Conservation (phyloP, 2,888 invertebrate species). For the Tetragonisca angustula region DNA sequence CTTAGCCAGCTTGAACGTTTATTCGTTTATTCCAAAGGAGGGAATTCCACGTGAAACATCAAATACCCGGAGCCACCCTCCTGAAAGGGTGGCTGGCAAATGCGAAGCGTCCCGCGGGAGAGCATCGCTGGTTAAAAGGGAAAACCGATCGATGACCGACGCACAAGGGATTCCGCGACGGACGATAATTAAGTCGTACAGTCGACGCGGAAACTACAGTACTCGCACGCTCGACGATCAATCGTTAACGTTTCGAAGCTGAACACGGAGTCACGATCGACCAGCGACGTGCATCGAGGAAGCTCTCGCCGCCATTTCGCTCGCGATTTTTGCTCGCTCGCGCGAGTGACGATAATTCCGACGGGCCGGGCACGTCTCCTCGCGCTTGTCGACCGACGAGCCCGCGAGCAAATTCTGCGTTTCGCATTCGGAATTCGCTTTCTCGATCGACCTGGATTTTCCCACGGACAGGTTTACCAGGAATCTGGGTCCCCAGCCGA, state of each 20-base stretch:
- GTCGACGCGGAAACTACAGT: background rate
- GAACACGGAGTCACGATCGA: constrained; percentile 43
- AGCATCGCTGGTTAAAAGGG: constrained; percentile 12
- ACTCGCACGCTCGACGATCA: background rate
- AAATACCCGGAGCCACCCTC: background rate
- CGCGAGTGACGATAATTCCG: constrained; percentile 44
- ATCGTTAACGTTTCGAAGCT: background rate
- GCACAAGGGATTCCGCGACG: constrained; percentile 25
- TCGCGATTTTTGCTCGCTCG: background rate
- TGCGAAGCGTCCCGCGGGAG: background rate
- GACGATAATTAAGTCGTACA: constrained; percentile 42
- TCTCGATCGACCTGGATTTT: constrained; percentile 68
- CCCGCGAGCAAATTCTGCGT: constrained; percentile 56
- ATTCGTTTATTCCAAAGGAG: too few species aligned
- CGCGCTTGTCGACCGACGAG: constrained; percentile 38
- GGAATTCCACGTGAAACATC: background rate
- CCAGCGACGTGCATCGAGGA: constrained; percentile 20
- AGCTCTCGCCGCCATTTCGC: constrained; percentile 3
- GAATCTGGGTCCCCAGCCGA: constrained; percentile 68
- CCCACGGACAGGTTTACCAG: constrained; percentile 67
- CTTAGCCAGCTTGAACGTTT: background rate
- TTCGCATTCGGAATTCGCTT: constrained; percentile 61
- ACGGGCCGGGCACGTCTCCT: constrained; percentile 39
- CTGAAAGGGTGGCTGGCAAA: background rate
- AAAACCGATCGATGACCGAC: constrained; percentile 19